A percentile compares a stretch with the other conserved stretches of the same genome.
Evolutionary conservation across 92 coral and sea anemone genomes (phyloP).

Genomic region (Epizoanthus fatuus): DNA sequence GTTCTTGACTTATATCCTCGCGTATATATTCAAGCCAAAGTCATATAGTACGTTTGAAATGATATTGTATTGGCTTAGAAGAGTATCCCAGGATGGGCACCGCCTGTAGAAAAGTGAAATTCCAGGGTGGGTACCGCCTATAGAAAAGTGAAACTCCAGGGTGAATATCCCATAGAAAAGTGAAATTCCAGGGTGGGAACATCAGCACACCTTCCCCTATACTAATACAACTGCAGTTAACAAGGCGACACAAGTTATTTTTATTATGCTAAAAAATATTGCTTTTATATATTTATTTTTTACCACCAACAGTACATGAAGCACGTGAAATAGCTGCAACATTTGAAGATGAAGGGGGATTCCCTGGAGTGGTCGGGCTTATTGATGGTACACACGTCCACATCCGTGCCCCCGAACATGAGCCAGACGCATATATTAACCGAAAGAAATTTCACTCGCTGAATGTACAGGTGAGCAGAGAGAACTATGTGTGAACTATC

Average conservation of each 20-base stretch:
- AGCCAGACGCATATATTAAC: slow-evolving; percentile 21
- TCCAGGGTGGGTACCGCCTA: too few relatives aligned
- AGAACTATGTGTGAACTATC: background rate
- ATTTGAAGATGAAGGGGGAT: slow-evolving; percentile 51
- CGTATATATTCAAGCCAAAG: slow-evolving; percentile 15
- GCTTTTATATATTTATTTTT: slow-evolving; percentile 16
- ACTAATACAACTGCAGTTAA: too few relatives aligned
- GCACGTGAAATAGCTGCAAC: slow-evolving; percentile 60
- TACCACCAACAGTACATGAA: slow-evolving; percentile 31
- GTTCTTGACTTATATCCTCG: slow-evolving; percentile 45
- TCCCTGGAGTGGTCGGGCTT: slow-evolving; percentile 45
- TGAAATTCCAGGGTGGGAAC: too few relatives aligned
- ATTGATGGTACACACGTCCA: slow-evolving; percentile 21
- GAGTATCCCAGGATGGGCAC: background rate
- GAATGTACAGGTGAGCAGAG: slow-evolving; percentile 39
- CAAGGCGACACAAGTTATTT: background rate
- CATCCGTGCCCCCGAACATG: slow-evolving; percentile 20
- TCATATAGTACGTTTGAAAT: background rate
- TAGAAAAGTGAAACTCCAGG: too few relatives aligned
- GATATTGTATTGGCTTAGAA: background rate
- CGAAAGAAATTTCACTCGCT: slow-evolving; percentile 54
- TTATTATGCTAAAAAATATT: background rate
- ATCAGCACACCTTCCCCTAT: too few relatives aligned
- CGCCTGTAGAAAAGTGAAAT: background rate
- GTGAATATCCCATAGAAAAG: too few relatives aligned